Base-by-base conservation (phyloP, 35 echinoderm and acorn worm genomes). In the Apostichopus japonicus region DNA sequence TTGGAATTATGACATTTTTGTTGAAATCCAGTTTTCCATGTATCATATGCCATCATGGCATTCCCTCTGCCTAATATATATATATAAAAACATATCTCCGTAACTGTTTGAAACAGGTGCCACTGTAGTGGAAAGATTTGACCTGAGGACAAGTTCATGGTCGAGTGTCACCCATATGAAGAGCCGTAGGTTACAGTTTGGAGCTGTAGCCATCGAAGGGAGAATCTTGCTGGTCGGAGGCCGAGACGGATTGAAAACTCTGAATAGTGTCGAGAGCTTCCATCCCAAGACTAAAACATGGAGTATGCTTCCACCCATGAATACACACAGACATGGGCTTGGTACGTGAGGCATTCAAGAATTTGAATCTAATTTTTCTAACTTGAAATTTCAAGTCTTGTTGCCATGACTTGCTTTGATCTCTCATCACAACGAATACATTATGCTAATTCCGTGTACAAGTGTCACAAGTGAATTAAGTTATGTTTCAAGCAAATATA, bases 191-290 rank as follows among this genome's bases (percentile, higher is more conserved):
- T 84, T 99, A 57, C 97, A 99, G 93, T 99, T 99, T 93, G 97
- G 97, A 4, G 95, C 95, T 4, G 95, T 94, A 4, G 95, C 96
- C 10, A 93, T 96, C 17, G 90, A 96, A 56, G 97, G 96, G 14
- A 99, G 95, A 78, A 92, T 99, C 8, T 96, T 95, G 15, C 88
- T 99, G 15, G 95, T 99, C 9, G 97, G 97, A 83, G 97, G 97
- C n/a, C 53, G 97, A 75, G 97, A 99, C 83, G 97, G 97, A 33
- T 77, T 99, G 52, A 99, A 99, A 84, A 99, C 97, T 14, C 78
- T 99, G 0, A 99, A 99, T 80, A 99, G 95, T 70, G 97, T 99
- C 8, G 97, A 99, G 65, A 96, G 97, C 77, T 96, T 93, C 59
- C 83, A 93, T 76, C 95, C 97, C 4, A 92, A 93, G 53, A 91